Conservation (phyloP, 2,888 invertebrate genomes). For the Melieria crassipennis region DNA sequence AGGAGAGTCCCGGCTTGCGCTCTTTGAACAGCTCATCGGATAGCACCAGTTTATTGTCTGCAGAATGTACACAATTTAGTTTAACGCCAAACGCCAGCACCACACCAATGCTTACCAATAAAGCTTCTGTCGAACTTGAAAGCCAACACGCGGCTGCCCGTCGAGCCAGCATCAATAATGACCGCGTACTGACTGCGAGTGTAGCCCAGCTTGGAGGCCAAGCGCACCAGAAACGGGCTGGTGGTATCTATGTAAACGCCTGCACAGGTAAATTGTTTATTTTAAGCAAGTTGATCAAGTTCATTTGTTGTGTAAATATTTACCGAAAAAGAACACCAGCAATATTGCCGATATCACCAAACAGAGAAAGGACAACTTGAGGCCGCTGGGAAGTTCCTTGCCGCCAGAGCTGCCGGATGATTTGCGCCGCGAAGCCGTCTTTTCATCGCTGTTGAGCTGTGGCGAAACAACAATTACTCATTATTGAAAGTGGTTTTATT, state of each 20-base stretch:
- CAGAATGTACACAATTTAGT: constrained; percentile 28
- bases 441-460: constrained; percentile 52
- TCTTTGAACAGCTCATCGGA: constrained; percentile 85
- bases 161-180: constrained; percentile 94
- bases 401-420: constrained; percentile 44
- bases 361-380: constrained; percentile 64
- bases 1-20: constrained; percentile 90
- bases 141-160: constrained; percentile 86
- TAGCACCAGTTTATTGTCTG: constrained; percentile 76
- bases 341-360: constrained; percentile 59
- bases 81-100: background rate
- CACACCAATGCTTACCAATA: constrained; percentile 68
- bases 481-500: too few relatives aligned
- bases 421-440: constrained; percentile 51
- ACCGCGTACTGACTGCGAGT: constrained; percentile 81
- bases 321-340: constrained; percentile 62
- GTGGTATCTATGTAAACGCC: constrained; percentile 63
- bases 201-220: constrained; percentile 79
- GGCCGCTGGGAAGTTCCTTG: constrained; percentile 53
- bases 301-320: constrained; percentile 36
- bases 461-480: constrained; percentile 22
- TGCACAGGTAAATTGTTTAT: constrained; percentile 36
- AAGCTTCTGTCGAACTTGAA: constrained; percentile 85
- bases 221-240: constrained; percentile 72
- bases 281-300: background rate